These are phyloP conservation scores for Syngnathus typhle DNA, from an alignment of 2,113 vertebrate genomes.

Conservation along the genomic window DNA sequence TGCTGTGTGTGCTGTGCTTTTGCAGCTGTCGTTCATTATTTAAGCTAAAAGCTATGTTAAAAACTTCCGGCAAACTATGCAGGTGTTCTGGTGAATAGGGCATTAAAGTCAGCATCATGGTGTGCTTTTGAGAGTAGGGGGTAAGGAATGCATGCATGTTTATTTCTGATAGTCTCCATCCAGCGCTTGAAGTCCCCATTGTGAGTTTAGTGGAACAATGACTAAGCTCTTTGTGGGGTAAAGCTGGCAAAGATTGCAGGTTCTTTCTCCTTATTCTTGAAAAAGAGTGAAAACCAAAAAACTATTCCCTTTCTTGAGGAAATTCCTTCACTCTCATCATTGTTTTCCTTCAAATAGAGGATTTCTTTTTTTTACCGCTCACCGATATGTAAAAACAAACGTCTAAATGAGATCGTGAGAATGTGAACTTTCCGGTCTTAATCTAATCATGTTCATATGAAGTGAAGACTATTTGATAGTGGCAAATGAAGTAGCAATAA, in stretches of 20 bases:
- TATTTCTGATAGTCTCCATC: constrained; percentile 39
- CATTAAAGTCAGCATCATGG: constrained; percentile 24
- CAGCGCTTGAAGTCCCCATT: constrained; percentile 28
- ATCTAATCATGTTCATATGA: neutral
- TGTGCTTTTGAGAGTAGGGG: constrained; percentile 43
- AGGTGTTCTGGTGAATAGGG: constrained; percentile 35
- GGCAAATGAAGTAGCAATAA: neutral
- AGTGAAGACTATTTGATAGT: neutral
- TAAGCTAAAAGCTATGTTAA: constrained; percentile 9
- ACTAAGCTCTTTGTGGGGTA: constrained; percentile 44
- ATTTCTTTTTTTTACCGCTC: neutral
- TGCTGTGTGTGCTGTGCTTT: constrained; percentile 51
- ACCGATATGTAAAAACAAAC: neutral
- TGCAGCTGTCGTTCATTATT: constrained; percentile 23
- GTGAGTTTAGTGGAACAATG: constrained; percentile 29
- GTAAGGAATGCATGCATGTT: constrained; percentile 53
- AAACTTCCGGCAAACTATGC: constrained; percentile 24
- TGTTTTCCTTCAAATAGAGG: neutral
- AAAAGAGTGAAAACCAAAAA: neutral
- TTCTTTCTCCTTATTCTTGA: constrained; percentile 17
- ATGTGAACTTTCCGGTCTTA: neutral
- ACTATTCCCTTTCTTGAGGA: neutral
- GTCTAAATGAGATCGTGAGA: neutral
- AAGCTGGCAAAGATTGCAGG: constrained; percentile 32
- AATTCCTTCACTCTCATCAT: neutral